These are phyloP conservation scores for Callipepla californica DNA, from an alignment of 2,113 vertebrate genomes.

Conservation along the genomic window DNA sequence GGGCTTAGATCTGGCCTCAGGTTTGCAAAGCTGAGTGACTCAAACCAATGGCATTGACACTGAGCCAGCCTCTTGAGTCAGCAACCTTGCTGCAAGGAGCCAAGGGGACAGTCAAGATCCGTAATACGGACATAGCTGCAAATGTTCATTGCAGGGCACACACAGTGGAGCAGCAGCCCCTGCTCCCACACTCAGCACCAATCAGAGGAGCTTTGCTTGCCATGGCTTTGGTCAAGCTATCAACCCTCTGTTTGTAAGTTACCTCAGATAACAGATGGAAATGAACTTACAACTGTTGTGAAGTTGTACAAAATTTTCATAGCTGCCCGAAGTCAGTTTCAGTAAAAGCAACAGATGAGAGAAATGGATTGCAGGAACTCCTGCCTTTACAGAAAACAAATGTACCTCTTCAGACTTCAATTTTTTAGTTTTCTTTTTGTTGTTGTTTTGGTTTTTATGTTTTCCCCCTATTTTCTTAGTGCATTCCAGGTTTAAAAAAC, in stretches of 20 bases:
- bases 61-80: not conserved
- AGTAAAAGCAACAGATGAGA: not conserved
- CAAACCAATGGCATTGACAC: not conserved
- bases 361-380: not conserved
- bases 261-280: not conserved
- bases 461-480: conserved; percentile 9
- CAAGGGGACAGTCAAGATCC: not conserved
- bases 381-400: not conserved
- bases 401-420: not conserved
- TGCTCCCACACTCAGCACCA: rapidly evolving
- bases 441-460: not conserved
- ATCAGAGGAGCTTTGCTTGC: not conserved
- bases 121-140: rapidly evolving
- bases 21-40: not conserved
- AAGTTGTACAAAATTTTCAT: not conserved
- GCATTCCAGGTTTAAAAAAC: conserved; percentile 72
- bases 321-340: not conserved
- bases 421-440: not conserved
- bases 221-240: not conserved
- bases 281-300: rapidly evolving
- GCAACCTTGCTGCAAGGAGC: rapidly evolving
- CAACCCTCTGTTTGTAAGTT: not conserved
- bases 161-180: rapidly evolving
- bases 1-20: not conserved
- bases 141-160: not conserved